Percentiles rank a stretch among this genome's conserved stretches.
phyloP scores from a whole-genome alignment of 2,797 vertebrate genomes.

The Choloepus didactylus region DNA sequence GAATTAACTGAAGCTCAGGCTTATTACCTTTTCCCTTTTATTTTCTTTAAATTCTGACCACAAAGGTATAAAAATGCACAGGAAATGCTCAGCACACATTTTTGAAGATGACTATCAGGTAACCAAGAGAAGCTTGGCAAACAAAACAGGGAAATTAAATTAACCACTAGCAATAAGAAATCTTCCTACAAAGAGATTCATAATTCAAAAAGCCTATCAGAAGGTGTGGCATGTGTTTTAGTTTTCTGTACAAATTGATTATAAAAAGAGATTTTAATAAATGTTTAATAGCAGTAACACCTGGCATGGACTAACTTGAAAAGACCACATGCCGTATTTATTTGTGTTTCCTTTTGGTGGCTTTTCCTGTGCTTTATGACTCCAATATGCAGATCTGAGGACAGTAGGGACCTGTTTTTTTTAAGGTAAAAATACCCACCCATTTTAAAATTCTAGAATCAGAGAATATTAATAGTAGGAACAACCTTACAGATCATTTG shows the following conservation, averaged over 20 bases:
- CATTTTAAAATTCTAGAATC: slow-evolving; percentile 15
- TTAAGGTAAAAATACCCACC: background rate
- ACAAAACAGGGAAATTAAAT: background rate
- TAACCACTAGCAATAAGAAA: background rate
- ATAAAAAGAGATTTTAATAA: background rate
- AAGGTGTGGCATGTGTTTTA: background rate
- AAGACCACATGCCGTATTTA: background rate
- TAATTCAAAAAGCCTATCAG: background rate
- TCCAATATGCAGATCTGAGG: background rate
- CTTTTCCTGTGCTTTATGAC: background rate
- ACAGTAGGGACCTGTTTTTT: background rate
- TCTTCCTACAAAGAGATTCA: background rate
- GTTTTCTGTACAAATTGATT: background rate
- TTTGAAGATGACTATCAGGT: slow-evolving; percentile 11
- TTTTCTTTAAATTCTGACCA: slow-evolving; percentile 11
- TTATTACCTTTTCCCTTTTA: background rate
- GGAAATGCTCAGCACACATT: background rate
- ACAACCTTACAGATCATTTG: background rate
- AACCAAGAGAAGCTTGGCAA: background rate
- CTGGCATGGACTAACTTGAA: background rate
- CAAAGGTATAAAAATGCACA: background rate
- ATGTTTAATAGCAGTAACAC: background rate
- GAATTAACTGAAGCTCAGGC: slow-evolving; percentile 40
- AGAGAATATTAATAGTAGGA: slow-evolving; percentile 33
- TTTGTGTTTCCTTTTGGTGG: background rate